A percentile compares a stretch with the other conserved stretches of the same genome.
Conservation (phyloP, 1,140 invertebrate genomes). For the Ectropis grisescens region DNA sequence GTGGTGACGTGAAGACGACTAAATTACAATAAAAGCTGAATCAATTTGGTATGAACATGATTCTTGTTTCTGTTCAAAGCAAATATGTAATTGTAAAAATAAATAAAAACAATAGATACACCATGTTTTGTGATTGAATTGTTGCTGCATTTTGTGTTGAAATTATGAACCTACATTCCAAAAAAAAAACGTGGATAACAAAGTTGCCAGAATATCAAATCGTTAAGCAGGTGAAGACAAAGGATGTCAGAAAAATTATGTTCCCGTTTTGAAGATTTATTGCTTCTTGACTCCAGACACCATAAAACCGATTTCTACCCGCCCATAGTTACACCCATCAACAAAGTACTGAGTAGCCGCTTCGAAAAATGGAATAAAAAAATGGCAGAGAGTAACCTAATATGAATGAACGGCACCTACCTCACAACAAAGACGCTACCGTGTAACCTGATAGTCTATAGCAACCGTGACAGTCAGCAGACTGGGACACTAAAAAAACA, state of each 20-base stretch:
- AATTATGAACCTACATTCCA: no score
- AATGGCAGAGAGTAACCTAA: constrained; percentile 31
- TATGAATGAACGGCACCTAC: constrained; percentile 34
- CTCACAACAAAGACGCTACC: constrained; percentile 43
- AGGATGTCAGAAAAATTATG: constrained; percentile 2
- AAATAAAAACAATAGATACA: no score
- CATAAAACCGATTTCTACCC: constrained; percentile 29
- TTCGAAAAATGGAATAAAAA: constrained; percentile 18
- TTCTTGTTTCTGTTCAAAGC: no score
- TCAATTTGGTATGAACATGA: no score
- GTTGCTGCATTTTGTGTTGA: no score
- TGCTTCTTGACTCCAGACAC: constrained; percentile 12
- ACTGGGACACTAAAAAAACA: constrained; percentile 49
- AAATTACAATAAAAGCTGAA: no score
- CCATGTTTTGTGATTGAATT: no score
- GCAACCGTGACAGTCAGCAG: constrained; percentile 56
- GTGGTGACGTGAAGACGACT: no score
- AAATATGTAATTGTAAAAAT: no score
- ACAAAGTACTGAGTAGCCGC: constrained; percentile 16
- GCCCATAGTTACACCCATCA: constrained; percentile 34
- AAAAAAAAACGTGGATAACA: no score
- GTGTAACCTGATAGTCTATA: constrained; percentile 54
- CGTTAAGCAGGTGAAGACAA: no score
- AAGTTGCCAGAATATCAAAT: no score
- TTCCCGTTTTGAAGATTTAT: constrained; percentile 5